Evolutionary conservation across 2,113 vertebrate species (phyloP), one percentile per base, ranked within the genome.

Genomic region (Albula glossodonta): DNA sequence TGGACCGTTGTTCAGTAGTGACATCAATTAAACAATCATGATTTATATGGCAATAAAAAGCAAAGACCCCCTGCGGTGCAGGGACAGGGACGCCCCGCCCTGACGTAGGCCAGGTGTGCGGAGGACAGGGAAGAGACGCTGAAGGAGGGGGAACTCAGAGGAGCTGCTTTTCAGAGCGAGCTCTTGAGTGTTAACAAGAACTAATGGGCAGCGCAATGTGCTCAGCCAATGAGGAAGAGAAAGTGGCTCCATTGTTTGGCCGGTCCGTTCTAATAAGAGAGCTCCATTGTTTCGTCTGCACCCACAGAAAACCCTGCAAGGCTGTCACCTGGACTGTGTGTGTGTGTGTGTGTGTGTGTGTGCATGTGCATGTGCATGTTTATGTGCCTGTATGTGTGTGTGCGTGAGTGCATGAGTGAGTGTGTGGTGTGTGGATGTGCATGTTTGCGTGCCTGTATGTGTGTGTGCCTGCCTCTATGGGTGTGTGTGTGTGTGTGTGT

Each of bases 211-310:
- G 51, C 82, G 53, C 48, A 87, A 51, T 17, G 51, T 77, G 56
- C 60, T 50, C 56, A 48, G 80, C 60, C 17, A 57, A 48, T 57
- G 77, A 82, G 80, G 10, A 87, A 87, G 63, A 85, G 84, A 86
- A 82, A 84, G 86, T 19, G 52, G 53, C 63, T 66, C 78, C 78
- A 86, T 85, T 91, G 88, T 90, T 85, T 74, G 63, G 63, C 60
- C 50, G 31, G 48, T 7, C 52, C 51, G 63, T 78, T 63, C 49
- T 10, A 51, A 51, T 70, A 12, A 86, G 80, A 81, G 41, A 84
- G 25, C 13, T 13, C 31, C 81, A 80, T 88, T 89, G 88, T 91
- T 89, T 81, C 83, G 15, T 83, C 25, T 12, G 51, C 9, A 80
- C 22, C 57, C 25, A 78, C 70, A 41, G 78, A 83, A 87, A 79